These are phyloP conservation scores for Colossoma macropomum DNA, from an alignment of 2,113 vertebrate genomes.

Conservation along the genomic window DNA sequence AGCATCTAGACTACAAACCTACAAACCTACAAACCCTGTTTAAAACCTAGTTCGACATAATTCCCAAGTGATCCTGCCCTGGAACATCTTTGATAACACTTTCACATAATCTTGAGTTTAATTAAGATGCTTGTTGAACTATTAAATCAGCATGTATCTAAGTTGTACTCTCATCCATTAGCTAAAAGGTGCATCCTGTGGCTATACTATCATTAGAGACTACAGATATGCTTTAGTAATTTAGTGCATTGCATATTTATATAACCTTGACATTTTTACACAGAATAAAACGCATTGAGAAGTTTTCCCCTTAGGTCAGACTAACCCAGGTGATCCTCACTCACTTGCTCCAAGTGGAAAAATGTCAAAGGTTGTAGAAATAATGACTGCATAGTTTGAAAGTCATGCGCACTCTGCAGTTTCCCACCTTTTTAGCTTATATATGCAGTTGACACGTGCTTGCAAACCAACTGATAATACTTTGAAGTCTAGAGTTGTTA, in stretches of 20 bases:
- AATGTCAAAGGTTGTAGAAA: neutral
- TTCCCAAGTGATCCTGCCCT: neutral
- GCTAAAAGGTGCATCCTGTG: neutral
- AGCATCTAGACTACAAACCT: neutral
- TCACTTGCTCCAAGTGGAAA: neutral
- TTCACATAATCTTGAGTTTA: neutral
- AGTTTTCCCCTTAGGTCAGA: neutral
- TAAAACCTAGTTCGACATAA: neutral
- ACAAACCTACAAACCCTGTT: no score
- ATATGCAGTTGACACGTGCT: neutral
- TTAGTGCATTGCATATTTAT: neutral
- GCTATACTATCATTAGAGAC: neutral
- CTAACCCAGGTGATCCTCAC: neutral
- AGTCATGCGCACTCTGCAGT: neutral
- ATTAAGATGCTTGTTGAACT: conserved; percentile 18
- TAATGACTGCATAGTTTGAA: neutral
- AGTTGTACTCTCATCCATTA: neutral
- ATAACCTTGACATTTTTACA: neutral
- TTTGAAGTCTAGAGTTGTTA: no score
- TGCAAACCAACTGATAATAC: neutral
- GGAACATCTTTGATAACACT: neutral
- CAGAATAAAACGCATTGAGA: neutral
- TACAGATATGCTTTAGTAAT: neutral
- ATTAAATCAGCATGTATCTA: neutral
- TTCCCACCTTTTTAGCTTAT: neutral